These are phyloP conservation scores for Callospermophilus lateralis DNA, from an alignment of 2,113 vertebrate genomes.

Conservation along the genomic window DNA sequence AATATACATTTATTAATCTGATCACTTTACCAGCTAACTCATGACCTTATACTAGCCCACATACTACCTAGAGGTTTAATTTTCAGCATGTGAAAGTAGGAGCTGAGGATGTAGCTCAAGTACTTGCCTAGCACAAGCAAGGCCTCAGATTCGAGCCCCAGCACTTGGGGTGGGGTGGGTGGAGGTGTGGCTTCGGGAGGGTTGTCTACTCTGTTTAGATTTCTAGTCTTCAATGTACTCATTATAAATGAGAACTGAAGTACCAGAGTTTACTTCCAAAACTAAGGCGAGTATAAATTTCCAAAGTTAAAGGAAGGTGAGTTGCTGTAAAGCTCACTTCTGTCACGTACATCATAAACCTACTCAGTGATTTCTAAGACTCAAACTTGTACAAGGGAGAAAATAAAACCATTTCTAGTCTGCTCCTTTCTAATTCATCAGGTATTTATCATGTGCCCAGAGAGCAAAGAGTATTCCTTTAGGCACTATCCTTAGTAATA, in stretches of 20 bases:
- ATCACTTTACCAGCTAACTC: conserved; percentile 90
- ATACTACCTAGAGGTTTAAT: conserved; percentile 15
- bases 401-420: conserved; percentile 63
- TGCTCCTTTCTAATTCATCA: conserved; percentile 80
- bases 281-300: conserved; percentile 34
- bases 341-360: conserved; percentile 57
- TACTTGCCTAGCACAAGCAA: too few relatives aligned
- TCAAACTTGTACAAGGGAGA: conserved; percentile 60
- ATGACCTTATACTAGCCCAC: conserved; percentile 77
- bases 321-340: conserved; percentile 45
- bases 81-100: conserved; percentile 57
- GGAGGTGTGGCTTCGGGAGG: too few relatives aligned
- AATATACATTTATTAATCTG: conserved; percentile 89
- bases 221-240: conserved; percentile 53
- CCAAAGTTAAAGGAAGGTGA: conserved; percentile 33
- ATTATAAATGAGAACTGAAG: conserved; percentile 72
- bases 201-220: too few relatives aligned
- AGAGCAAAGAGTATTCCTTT: neutral
- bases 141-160: too few relatives aligned
- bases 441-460: neutral
- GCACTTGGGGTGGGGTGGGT: too few relatives aligned
- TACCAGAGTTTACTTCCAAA: conserved; percentile 60
- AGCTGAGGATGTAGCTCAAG: neutral
- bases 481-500: neutral
- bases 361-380: conserved; percentile 70